A percentile compares a stretch with the other conserved stretches of the same genome.
phyloP scores from a whole-genome alignment of 2,888 invertebrate species.

The Eupithecia vulgata region DNA sequence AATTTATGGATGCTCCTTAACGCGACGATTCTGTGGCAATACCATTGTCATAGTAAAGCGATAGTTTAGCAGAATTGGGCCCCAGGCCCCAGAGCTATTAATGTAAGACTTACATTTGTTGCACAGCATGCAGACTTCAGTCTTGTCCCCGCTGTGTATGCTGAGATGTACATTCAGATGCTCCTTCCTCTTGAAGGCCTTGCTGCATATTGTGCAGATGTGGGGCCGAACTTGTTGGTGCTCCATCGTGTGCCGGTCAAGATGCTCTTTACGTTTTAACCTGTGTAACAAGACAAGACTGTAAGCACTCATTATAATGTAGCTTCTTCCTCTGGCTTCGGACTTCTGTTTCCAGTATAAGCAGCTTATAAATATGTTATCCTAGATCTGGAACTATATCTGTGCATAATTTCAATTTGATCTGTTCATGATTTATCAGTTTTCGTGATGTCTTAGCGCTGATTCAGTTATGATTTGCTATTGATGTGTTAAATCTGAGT shows the following conservation, averaged over 20 bases:
- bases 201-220: constrained; percentile 89
- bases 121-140: constrained; percentile 88
- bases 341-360: too few species aligned
- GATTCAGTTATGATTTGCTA: too few species aligned
- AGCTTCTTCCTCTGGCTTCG: too few species aligned
- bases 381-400: neutral
- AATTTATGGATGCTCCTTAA: too few species aligned
- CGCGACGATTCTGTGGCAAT: too few species aligned
- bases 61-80: neutral
- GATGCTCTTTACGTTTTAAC: constrained; percentile 89
- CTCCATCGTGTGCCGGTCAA: constrained; percentile 89
- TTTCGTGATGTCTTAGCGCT: too few species aligned
- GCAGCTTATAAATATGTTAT: too few species aligned
- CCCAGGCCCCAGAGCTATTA: neutral
- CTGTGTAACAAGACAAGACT: constrained; percentile 50
- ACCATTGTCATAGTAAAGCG: too few species aligned
- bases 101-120: constrained; percentile 81
- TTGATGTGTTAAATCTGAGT: too few species aligned
- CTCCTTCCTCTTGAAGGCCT: constrained; percentile 92
- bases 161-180: constrained; percentile 91
- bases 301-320: neutral
- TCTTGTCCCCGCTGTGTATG: constrained; percentile 91
- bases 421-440: too few species aligned
- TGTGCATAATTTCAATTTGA: too few species aligned
- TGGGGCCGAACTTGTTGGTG: constrained; percentile 91